These are phyloP conservation scores for Gasterosteus nipponicus DNA, from an alignment of 2,113 vertebrate species.

Conservation along the genomic window DNA sequence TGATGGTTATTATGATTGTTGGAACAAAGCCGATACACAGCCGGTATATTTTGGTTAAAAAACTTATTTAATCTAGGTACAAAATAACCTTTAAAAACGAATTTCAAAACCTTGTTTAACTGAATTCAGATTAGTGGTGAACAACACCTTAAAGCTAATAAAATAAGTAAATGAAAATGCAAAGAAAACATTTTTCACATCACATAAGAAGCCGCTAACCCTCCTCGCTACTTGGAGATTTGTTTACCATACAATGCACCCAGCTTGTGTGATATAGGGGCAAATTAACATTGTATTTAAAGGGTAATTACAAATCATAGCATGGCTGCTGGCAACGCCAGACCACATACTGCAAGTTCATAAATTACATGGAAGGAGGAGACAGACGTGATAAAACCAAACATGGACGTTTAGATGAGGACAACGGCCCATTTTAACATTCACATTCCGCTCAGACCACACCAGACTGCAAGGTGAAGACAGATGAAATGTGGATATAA, in stretches of 20 bases:
- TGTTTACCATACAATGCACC: neutral
- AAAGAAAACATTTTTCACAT: neutral
- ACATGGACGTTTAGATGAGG: slow-evolving; percentile 30
- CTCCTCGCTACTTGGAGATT: neutral
- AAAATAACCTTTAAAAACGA: neutral
- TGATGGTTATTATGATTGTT: neutral
- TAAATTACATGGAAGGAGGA: slow-evolving; percentile 9
- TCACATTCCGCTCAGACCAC: slow-evolving; percentile 50
- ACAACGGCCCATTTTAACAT: slow-evolving; percentile 25
- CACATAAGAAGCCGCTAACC: neutral
- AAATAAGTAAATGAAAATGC: neutral
- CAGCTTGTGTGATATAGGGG: neutral
- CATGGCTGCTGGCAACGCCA: neutral
- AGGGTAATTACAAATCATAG: neutral
- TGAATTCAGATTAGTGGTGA: neutral
- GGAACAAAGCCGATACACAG: neutral
- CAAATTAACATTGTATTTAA: neutral
- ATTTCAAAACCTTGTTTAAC: neutral
- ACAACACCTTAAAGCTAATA: neutral
- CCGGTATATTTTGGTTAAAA: neutral
- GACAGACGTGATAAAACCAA: slow-evolving; percentile 28
- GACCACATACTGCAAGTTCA: slow-evolving; percentile 4
- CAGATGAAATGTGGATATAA: slow-evolving; percentile 58
- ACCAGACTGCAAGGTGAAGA: slow-evolving; percentile 39
- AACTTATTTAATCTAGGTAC: neutral